Conservation (phyloP, 1,140 invertebrate genomes). For the Zaprionus tsacasi region DNA sequence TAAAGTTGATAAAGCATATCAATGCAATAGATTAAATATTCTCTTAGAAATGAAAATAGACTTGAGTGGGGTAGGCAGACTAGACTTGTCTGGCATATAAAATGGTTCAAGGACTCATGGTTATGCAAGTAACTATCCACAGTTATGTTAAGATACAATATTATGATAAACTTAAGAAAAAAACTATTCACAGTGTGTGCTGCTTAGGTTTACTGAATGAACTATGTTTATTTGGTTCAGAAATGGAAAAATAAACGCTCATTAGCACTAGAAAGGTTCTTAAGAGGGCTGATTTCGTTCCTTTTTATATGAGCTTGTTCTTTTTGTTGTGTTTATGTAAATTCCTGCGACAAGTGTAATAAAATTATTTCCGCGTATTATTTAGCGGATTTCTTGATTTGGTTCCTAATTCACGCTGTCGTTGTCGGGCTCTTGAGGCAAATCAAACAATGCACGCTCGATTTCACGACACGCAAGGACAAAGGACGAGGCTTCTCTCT, state of each 20-base stretch:
- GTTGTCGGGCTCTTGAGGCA: slow-evolving; percentile 21
- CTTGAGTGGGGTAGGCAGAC: neutral
- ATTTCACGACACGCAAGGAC: slow-evolving; percentile 66
- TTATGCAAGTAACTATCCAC: neutral
- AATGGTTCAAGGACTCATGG: neutral
- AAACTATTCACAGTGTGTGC: too few species aligned
- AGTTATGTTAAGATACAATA: too few species aligned
- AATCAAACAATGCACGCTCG: slow-evolving; percentile 44
- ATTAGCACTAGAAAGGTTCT: slow-evolving; percentile 56
- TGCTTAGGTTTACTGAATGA: too few species aligned
- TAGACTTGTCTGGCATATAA: neutral
- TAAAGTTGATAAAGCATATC: slow-evolving; percentile 1
- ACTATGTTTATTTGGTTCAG: too few species aligned
- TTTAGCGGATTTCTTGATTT: slow-evolving; percentile 46
- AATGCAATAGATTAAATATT: neutral
- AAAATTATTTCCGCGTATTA: slow-evolving; percentile 76
- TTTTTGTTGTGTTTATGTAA: slow-evolving; percentile 68
- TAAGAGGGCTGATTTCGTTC: slow-evolving; percentile 48
- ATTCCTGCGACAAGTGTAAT: slow-evolving; percentile 57
- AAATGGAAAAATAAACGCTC: neutral
- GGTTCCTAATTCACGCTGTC: slow-evolving; percentile 32
- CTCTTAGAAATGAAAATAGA: neutral
- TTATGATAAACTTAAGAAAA: too few species aligned
- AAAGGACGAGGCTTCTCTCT: slow-evolving; percentile 4
- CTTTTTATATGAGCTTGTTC: slow-evolving; percentile 58